These are phyloP conservation scores for Danio tinwini DNA, from an alignment of 2,797 vertebrate species.

Conservation along the genomic window DNA sequence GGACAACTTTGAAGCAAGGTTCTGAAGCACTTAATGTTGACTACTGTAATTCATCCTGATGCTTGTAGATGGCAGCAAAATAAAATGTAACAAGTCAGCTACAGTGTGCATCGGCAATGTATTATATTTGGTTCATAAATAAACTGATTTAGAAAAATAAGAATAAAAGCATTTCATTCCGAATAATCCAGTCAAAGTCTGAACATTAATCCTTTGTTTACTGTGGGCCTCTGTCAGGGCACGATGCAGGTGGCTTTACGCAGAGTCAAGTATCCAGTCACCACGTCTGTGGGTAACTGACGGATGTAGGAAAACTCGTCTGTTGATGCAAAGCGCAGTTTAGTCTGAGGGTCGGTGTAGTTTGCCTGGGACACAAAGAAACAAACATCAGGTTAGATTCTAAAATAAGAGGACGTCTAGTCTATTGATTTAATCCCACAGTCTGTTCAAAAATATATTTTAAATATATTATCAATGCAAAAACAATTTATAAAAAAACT, in stretches of 20 bases:
- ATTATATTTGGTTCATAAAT: background rate
- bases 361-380: constrained; percentile 82
- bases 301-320: constrained; percentile 97
- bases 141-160: background rate
- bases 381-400: constrained; percentile 4
- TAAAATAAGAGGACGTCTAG: background rate
- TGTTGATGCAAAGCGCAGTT: constrained; percentile 90
- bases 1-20: too few relatives aligned
- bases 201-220: background rate
- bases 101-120: background rate
- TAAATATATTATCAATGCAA: background rate
- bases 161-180: background rate
- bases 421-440: background rate
- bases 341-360: constrained; percentile 98
- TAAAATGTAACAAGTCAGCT: background rate
- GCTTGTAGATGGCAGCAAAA: background rate
- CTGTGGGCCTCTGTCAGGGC: constrained; percentile 75
- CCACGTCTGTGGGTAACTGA: constrained; percentile 92
- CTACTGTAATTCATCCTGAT: background rate
- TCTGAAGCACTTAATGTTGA: too few relatives aligned
- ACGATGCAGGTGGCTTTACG: constrained; percentile 94
- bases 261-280: constrained; percentile 92
- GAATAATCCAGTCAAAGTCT: background rate
- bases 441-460: too few relatives aligned
- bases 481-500: constrained; percentile 61